Percentiles rank a stretch among this genome's conserved stretches.
phyloP scores from a whole-genome alignment of 2,113 vertebrate species.

The Tichodroma muraria region DNA sequence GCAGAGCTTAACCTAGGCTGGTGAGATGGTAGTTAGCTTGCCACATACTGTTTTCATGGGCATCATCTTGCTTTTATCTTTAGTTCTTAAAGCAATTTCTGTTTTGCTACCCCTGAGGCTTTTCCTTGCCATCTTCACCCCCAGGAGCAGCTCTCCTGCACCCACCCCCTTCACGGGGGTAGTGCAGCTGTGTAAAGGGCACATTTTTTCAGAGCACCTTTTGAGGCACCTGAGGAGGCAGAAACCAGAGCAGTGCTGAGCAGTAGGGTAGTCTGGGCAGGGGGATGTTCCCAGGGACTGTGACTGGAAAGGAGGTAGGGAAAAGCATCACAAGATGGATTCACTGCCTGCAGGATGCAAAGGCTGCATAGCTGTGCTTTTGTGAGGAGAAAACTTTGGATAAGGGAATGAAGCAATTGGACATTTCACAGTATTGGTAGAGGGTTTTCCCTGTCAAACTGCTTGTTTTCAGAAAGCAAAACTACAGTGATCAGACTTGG shows the following conservation, averaged over 20 bases:
- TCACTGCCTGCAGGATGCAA: not conserved
- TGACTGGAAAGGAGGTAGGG: not conserved
- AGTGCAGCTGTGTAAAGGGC: not conserved
- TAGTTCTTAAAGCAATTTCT: not conserved
- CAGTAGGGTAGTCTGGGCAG: not conserved
- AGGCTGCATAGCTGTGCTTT: not conserved
- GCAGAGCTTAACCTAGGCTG: not conserved
- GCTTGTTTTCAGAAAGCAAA: not conserved
- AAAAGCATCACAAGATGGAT: not conserved
- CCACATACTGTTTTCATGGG: not conserved
- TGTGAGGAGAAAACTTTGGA: not conserved
- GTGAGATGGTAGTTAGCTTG: not conserved
- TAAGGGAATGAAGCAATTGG: not conserved
- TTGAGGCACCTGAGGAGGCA: not conserved
- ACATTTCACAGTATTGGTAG: not conserved
- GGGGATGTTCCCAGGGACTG: not conserved
- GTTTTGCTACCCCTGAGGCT: not conserved
- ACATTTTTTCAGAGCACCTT: not conserved
- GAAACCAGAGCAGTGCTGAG: not conserved
- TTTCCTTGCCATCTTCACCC: not conserved
- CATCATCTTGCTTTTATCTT: not conserved
- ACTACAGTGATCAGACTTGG: not conserved
- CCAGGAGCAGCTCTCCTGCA: not conserved
- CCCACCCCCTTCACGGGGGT: not conserved
- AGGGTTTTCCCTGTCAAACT: not conserved